A percentile compares a stretch with the other conserved stretches of the same genome.
Conservation (phyloP, 2,888 invertebrate species). For the Parelbella ahira region DNA sequence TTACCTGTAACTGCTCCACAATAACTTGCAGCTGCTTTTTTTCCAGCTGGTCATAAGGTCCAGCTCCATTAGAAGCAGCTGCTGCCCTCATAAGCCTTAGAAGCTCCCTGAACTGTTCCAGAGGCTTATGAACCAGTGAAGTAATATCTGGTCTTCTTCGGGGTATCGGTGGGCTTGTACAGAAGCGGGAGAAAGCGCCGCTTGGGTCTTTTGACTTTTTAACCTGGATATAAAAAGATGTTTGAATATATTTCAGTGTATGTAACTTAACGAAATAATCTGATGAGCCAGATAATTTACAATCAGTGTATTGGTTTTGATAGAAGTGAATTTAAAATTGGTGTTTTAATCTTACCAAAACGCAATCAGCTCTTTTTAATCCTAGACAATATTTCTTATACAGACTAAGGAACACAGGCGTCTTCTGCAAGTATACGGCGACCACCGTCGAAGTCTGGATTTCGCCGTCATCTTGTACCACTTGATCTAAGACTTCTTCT, state of each 20-base stretch:
- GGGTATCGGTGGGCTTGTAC: conserved; percentile 90
- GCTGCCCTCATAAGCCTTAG: conserved; percentile 70
- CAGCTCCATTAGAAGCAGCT: conserved; percentile 56
- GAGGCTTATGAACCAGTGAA: conserved; percentile 89
- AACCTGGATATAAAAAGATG: conserved; percentile 52
- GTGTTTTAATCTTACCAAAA: conserved; percentile 79
- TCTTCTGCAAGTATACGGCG: conserved; percentile 86
- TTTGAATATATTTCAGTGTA: too few species aligned
- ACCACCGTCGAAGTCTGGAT: conserved; percentile 84
- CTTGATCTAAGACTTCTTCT: conserved; percentile 89
- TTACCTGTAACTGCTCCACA: conserved; percentile 71
- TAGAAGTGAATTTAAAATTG: too few species aligned
- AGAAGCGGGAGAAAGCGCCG: conserved; percentile 88
- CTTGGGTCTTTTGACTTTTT: conserved; percentile 87
- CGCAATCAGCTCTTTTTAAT: conserved; percentile 91
- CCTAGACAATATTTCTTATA: conserved; percentile 92
- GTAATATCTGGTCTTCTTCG: conserved; percentile 91
- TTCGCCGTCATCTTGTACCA: conserved; percentile 87
- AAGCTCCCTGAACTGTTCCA: conserved; percentile 85
- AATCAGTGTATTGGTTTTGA: too few species aligned
- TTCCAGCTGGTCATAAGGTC: conserved; percentile 69
- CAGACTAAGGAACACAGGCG: conserved; percentile 86
- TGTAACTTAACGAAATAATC: too few species aligned
- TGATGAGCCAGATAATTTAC: too few species aligned
- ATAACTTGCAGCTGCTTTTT: conserved; percentile 73